phyloP scores from a whole-genome alignment of 2,888 invertebrate species.

The Saturnia japonica region DNA sequence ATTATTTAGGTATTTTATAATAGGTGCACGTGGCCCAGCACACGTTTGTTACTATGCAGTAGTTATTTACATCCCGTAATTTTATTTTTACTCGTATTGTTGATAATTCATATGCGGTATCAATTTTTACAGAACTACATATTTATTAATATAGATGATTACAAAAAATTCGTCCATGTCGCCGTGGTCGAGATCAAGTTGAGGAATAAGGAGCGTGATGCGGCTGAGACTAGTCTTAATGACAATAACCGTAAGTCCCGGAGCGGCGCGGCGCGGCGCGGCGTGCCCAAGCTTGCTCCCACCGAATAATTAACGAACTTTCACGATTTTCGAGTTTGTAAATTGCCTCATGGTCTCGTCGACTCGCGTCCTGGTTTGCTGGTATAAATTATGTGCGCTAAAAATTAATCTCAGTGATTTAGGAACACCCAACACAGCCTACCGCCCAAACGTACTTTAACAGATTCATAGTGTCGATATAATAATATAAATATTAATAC shows the following conservation, averaged over 20 bases:
- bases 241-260: constrained; percentile 78
- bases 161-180: constrained; percentile 25
- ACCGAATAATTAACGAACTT: constrained; percentile 81
- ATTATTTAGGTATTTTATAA: neutral
- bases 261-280: constrained; percentile 39
- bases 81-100: too few species aligned
- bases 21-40: too few species aligned
- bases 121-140: too few species aligned
- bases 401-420: constrained; percentile 79
- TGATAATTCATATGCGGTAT: too few species aligned
- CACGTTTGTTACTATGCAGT: too few species aligned
- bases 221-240: constrained; percentile 73
- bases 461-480: neutral
- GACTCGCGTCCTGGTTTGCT: constrained; percentile 74
- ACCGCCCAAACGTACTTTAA: neutral
- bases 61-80: too few species aligned
- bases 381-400: constrained; percentile 77
- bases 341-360: constrained; percentile 80
- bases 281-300: constrained; percentile 62
- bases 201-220: constrained; percentile 68
- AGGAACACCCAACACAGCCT: constrained; percentile 24
- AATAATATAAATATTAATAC: too few species aligned
- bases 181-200: constrained; percentile 50
- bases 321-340: constrained; percentile 81
- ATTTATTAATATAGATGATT: neutral